Conservation (phyloP, 2,888 invertebrate species). For the Psylliodes chrysocephalus region DNA sequence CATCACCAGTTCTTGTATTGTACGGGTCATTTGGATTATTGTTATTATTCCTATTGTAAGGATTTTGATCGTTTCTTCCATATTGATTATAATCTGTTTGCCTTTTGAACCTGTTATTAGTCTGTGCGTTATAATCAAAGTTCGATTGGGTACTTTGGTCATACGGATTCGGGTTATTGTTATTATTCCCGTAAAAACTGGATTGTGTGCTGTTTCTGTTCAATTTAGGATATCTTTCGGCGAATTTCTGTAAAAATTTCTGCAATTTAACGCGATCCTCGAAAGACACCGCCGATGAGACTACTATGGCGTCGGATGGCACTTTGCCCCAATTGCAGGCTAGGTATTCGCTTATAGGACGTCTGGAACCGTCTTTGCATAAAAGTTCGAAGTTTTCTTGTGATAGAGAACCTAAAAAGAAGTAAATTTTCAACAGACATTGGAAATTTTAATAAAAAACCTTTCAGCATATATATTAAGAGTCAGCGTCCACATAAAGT, state of each 20-base stretch:
- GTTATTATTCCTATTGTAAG: conserved; percentile 17
- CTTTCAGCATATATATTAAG: no score
- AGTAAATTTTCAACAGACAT: no score
- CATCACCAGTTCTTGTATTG: conserved; percentile 22
- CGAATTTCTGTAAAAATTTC: conserved; percentile 72
- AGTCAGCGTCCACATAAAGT: no score
- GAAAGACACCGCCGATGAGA: conserved; percentile 79
- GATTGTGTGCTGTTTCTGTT: conserved; percentile 38
- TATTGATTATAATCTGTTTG: conserved; percentile 43
- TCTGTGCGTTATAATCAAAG: conserved; percentile 50
- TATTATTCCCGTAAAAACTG: conserved; percentile 18
- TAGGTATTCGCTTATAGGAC: conserved; percentile 74
- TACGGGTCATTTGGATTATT: conserved; percentile 27
- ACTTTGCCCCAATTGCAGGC: conserved; percentile 88
- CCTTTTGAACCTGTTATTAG: conserved; percentile 50
- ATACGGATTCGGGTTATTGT: conserved; percentile 14
- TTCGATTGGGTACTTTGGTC: conserved; percentile 51
- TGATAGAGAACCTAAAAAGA: conserved; percentile 70
- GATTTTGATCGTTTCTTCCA: conserved; percentile 25
- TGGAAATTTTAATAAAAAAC: no score
- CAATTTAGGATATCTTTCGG: conserved; percentile 65
- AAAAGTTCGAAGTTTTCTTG: conserved; percentile 81
- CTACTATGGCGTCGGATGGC: conserved; percentile 85
- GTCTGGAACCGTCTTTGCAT: conserved; percentile 82
- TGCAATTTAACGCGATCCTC: conserved; percentile 72